These are phyloP conservation scores for Paramormyrops hopkinsi DNA, from an alignment of 2,797 vertebrate species.

Conservation along the genomic window DNA sequence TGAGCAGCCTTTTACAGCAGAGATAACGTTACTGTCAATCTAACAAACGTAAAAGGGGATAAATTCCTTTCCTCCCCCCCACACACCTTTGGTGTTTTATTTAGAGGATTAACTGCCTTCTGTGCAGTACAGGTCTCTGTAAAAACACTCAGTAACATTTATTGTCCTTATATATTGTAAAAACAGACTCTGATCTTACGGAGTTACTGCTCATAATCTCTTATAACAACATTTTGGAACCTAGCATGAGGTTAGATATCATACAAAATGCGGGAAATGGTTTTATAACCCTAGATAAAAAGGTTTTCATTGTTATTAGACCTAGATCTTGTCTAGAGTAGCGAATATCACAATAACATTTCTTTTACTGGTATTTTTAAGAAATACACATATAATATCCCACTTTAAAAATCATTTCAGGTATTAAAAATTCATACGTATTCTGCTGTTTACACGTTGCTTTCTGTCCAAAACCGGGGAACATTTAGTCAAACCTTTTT, in stretches of 20 bases:
- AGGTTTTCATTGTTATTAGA: not conserved
- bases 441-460: slow-evolving; percentile 20
- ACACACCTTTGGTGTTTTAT: not conserved
- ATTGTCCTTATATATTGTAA: not conserved
- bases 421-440: slow-evolving; percentile 2
- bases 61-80: not conserved
- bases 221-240: not conserved
- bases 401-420: not conserved
- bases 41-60: not conserved
- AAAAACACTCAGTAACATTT: not conserved
- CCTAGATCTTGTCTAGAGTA: not conserved
- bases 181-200: not conserved
- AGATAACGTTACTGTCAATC: not conserved
- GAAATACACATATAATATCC: slow-evolving; percentile 45
- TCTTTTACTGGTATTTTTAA: slow-evolving; percentile 38
- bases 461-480: not conserved
- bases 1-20: not conserved
- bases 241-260: not conserved
- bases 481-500: slow-evolving; percentile 20
- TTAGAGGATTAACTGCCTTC: not conserved
- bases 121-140: not conserved
- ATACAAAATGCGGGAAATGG: not conserved
- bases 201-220: not conserved
- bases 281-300: not conserved
- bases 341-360: not conserved